Percentiles rank a stretch among this genome's conserved stretches.
These are phyloP conservation scores for Drosophila melanica DNA, from an alignment of 1,140 invertebrate genomes.

Conservation along the genomic window DNA sequence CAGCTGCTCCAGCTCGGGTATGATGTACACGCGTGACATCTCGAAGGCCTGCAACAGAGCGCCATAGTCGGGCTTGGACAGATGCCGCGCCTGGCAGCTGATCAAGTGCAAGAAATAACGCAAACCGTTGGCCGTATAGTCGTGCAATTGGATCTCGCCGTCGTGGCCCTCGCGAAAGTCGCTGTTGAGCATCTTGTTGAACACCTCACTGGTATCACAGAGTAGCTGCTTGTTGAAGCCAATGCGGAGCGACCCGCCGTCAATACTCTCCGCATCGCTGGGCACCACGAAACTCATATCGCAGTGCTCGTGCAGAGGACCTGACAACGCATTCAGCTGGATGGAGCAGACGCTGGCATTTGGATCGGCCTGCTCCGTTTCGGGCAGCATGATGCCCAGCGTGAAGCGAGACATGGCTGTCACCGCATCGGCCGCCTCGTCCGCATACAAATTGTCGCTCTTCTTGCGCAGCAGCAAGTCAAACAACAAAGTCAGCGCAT, in stretches of 20 bases:
- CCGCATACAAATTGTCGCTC: slow-evolving; percentile 63
- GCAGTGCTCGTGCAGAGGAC: slow-evolving; percentile 54
- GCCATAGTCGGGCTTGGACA: slow-evolving; percentile 53
- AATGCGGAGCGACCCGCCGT: slow-evolving; percentile 41
- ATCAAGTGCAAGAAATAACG: slow-evolving; percentile 80
- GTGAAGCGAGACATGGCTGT: slow-evolving; percentile 74
- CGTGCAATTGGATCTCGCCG: slow-evolving; percentile 72
- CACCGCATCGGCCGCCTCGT: slow-evolving; percentile 75
- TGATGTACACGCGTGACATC: slow-evolving; percentile 80
- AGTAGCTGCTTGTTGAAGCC: slow-evolving; percentile 80
- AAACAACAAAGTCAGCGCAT: slow-evolving; percentile 68
- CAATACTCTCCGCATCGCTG: slow-evolving; percentile 4
- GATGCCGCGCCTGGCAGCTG: slow-evolving; percentile 54
- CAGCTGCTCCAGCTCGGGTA: slow-evolving; percentile 70
- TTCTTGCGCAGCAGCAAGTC: slow-evolving; percentile 71
- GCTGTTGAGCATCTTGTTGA: slow-evolving; percentile 82
- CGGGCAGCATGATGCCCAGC: slow-evolving; percentile 66
- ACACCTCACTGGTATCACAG: slow-evolving; percentile 79
- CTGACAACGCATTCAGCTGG: slow-evolving; percentile 22
- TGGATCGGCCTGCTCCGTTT: slow-evolving; percentile 40
- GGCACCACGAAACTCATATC: slow-evolving; percentile 78
- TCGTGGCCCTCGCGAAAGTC: slow-evolving; percentile 77
- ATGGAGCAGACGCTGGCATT: slow-evolving; percentile 33
- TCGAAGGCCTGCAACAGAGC: slow-evolving; percentile 81
- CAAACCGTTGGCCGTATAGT: slow-evolving; percentile 68